Conservation (phyloP, 2,888 invertebrate species). For the Drosophila koepferae region DNA sequence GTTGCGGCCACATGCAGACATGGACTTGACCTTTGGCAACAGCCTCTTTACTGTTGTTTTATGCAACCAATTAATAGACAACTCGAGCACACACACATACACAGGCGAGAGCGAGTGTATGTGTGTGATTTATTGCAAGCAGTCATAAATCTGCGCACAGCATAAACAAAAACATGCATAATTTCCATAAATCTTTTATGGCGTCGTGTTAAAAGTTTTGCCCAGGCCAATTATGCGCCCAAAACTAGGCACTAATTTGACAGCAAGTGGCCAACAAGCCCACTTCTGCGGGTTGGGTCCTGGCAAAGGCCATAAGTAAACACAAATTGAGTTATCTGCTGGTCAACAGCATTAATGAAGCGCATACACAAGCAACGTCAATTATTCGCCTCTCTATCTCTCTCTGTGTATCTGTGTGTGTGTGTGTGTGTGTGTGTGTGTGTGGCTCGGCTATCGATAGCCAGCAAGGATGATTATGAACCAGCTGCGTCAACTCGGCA, state of each 20-base stretch:
- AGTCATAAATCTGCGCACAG: conserved; percentile 70
- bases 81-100: conserved; percentile 17
- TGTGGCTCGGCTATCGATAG: conserved; percentile 27
- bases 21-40: conserved; percentile 78
- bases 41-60: conserved; percentile 49
- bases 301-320: conserved; percentile 38
- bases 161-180: conserved; percentile 79
- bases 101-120: conserved; percentile 1
- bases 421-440: neutral
- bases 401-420: neutral
- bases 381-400: neutral
- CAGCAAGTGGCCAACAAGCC: conserved; percentile 60
- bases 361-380: conserved; percentile 17
- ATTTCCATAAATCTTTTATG: conserved; percentile 79
- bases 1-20: conserved; percentile 36
- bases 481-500: conserved; percentile 13
- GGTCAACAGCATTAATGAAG: conserved; percentile 43
- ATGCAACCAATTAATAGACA: conserved; percentile 78
- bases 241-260: conserved; percentile 77
- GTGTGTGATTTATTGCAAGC: conserved; percentile 72
- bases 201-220: conserved; percentile 70
- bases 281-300: conserved; percentile 27
- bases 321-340: conserved; percentile 66
- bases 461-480: conserved; percentile 14
- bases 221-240: conserved; percentile 69